These are phyloP conservation scores for Andrena hattorfiana DNA, from an alignment of 2,888 invertebrate species.

Conservation along the genomic window DNA sequence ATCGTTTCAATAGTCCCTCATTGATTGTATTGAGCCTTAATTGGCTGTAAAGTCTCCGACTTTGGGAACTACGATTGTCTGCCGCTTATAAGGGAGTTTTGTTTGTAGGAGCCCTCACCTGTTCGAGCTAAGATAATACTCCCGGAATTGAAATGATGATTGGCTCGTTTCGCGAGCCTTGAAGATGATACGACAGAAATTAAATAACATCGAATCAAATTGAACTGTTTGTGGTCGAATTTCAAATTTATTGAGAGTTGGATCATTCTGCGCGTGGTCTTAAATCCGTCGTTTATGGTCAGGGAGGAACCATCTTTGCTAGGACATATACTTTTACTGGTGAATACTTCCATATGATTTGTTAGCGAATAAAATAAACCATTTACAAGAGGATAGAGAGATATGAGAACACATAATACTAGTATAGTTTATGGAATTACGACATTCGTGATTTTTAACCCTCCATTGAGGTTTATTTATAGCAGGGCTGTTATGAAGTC, in stretches of 20 bases:
- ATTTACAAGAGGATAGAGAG: too few relatives aligned
- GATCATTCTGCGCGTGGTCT: neutral
- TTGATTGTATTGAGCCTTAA: constrained; percentile 76
- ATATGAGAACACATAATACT: too few relatives aligned
- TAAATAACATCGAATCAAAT: constrained; percentile 12
- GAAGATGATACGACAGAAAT: neutral
- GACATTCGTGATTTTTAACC: too few relatives aligned
- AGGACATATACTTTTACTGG: too few relatives aligned
- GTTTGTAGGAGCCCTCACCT: constrained; percentile 64
- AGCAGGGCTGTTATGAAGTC: too few relatives aligned
- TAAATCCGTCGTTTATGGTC: too few relatives aligned
- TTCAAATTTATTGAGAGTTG: neutral
- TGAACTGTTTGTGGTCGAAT: neutral
- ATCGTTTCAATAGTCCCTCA: constrained; percentile 79
- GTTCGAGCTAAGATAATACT: constrained; percentile 69
- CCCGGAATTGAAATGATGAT: constrained; percentile 53
- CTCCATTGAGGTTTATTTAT: too few relatives aligned
- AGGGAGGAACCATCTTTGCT: too few relatives aligned
- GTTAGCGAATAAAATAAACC: too few relatives aligned
- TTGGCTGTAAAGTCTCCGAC: constrained; percentile 65
- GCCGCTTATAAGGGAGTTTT: constrained; percentile 69
- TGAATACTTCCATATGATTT: too few relatives aligned
- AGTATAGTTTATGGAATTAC: too few relatives aligned
- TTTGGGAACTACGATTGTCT: constrained; percentile 67
- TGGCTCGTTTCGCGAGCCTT: constrained; percentile 14